Conservation (phyloP, 2,797 vertebrate genomes). For the Catharus ustulatus region DNA sequence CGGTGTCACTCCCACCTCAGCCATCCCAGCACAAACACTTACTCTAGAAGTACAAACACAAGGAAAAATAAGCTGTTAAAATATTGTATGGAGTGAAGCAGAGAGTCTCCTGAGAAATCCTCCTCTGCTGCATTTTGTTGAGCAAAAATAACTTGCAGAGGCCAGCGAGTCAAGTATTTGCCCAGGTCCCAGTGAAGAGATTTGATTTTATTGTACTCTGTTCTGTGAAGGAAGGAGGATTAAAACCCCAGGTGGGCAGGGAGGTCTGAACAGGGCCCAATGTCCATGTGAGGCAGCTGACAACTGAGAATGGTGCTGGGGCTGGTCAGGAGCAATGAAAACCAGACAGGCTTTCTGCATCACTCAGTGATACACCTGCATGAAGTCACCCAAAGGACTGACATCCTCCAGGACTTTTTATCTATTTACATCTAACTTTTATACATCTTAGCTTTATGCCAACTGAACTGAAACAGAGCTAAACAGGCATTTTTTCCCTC, state of each 20-base stretch:
- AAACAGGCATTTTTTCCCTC: background rate
- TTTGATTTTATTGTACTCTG: background rate
- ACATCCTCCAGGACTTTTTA: background rate
- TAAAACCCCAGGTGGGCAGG: background rate
- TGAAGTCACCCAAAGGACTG: background rate
- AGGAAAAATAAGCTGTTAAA: constrained; percentile 53
- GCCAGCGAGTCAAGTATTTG: background rate
- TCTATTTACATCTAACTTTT: background rate
- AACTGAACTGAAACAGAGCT: background rate
- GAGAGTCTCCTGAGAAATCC: background rate
- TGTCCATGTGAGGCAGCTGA: background rate
- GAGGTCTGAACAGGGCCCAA: background rate
- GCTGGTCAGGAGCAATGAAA: background rate
- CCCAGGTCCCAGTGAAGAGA: background rate
- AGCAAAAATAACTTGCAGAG: background rate
- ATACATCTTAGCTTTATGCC: background rate
- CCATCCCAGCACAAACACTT: background rate
- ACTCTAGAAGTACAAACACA: background rate
- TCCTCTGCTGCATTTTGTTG: constrained; percentile 19
- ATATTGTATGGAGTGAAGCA: background rate
- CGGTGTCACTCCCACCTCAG: background rate
- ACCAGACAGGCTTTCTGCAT: background rate
- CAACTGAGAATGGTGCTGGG: background rate
- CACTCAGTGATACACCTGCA: background rate
- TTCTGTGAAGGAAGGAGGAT: background rate